phyloP scores from a whole-genome alignment of 1,140 invertebrate species.

The Drosophila nasuta region DNA sequence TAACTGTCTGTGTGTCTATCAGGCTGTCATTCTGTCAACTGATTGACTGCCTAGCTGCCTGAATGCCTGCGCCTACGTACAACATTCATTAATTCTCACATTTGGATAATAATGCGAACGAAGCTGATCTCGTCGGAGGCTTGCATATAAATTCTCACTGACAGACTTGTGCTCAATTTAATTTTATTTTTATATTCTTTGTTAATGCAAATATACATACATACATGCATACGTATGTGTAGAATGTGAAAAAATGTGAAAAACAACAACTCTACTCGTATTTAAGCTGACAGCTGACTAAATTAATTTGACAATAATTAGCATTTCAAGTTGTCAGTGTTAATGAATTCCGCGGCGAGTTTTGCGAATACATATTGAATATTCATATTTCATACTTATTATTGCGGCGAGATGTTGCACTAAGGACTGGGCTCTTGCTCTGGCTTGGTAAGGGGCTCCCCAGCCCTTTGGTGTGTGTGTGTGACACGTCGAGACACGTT shows the following conservation, averaged over 20 bases:
- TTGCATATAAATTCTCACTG: conserved; percentile 47
- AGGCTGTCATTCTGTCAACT: conserved; percentile 67
- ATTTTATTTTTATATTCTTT: conserved; percentile 54
- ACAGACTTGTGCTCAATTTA: conserved; percentile 58
- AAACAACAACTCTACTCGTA: conserved; percentile 29
- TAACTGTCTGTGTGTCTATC: conserved; percentile 41
- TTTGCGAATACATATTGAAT: conserved; percentile 27
- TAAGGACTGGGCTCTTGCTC: too few relatives aligned
- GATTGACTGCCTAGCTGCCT: conserved; percentile 45
- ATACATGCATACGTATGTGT: not conserved
- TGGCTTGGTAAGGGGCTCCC: not conserved
- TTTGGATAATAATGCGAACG: conserved; percentile 39
- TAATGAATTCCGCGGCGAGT: conserved; percentile 71
- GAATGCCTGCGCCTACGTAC: conserved; percentile 65
- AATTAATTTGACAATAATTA: conserved; percentile 85
- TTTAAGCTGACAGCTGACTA: conserved; percentile 84
- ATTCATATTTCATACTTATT: conserved; percentile 13
- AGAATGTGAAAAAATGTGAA: conserved; percentile 4
- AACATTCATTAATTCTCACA: conserved; percentile 79
- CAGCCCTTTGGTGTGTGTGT: not conserved
- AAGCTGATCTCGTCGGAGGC: conserved; percentile 18
- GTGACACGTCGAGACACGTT: conserved; percentile 9
- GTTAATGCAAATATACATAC: conserved; percentile 37
- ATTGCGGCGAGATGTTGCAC: conserved; percentile 18
- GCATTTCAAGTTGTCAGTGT: conserved; percentile 85